These are phyloP conservation scores for Datnioides undecimradiatus DNA, from an alignment of 2,113 vertebrate genomes.

Conservation along the genomic window DNA sequence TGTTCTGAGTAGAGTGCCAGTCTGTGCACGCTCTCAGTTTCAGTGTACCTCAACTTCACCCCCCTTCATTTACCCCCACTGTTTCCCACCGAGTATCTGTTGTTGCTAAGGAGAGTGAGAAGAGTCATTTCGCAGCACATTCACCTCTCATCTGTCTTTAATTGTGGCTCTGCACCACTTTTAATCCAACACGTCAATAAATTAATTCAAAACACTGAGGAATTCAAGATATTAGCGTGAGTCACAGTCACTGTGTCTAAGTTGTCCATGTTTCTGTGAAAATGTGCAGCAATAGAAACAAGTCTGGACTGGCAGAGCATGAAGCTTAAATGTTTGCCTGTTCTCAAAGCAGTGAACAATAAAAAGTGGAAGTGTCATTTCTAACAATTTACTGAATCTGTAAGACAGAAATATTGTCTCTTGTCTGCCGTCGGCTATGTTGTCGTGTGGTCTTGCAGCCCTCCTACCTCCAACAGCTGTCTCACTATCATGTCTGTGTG, in stretches of 20 bases:
- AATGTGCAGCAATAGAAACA: slow-evolving; percentile 30
- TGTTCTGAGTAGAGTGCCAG: slow-evolving; percentile 30
- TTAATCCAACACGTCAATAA: slow-evolving; percentile 61
- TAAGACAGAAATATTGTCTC: slow-evolving; percentile 26
- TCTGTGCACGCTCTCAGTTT: slow-evolving; percentile 67
- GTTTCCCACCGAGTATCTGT: slow-evolving; percentile 83
- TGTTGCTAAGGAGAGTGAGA: slow-evolving; percentile 76
- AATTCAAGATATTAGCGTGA: slow-evolving; percentile 41
- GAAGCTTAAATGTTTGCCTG: neutral
- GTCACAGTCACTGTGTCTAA: slow-evolving; percentile 41
- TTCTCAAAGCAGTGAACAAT: neutral
- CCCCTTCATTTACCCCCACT: slow-evolving; percentile 70
- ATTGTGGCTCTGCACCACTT: slow-evolving; percentile 62
- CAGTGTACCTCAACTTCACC: slow-evolving; percentile 79
- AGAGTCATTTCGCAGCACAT: slow-evolving; percentile 61
- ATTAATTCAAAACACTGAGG: slow-evolving; percentile 55
- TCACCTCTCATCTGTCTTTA: slow-evolving; percentile 75
- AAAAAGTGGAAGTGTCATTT: slow-evolving; percentile 24
- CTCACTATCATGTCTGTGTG: slow-evolving; percentile 51
- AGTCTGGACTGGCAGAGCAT: neutral
- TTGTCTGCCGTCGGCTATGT: slow-evolving; percentile 11
- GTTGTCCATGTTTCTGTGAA: slow-evolving; percentile 26
- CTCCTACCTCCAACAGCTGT: slow-evolving; percentile 8
- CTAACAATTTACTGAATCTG: neutral
- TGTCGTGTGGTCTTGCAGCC: slow-evolving; percentile 52